A percentile compares a stretch with the other conserved stretches of the same genome.
phyloP scores from a whole-genome alignment of 1,140 invertebrate genomes.

The Brachystomella parvula region DNA sequence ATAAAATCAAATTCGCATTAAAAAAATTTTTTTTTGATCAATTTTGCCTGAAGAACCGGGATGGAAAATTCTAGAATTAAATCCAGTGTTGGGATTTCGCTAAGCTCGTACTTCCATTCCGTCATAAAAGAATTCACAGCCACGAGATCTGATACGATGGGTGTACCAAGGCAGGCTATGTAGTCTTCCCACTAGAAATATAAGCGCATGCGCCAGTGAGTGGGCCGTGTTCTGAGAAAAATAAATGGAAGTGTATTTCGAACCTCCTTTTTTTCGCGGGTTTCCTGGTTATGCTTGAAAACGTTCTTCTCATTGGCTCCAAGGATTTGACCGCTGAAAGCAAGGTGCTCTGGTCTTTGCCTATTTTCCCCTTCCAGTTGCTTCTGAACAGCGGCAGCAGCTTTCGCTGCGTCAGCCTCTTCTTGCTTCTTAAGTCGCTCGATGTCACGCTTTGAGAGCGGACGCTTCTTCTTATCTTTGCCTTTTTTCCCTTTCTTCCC shows the following conservation, averaged over 20 bases:
- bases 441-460: slow-evolving; percentile 17
- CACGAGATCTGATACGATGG: slow-evolving; percentile 22
- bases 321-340: slow-evolving; percentile 16
- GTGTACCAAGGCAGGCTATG: slow-evolving; percentile 22
- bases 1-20: not conserved
- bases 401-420: slow-evolving; percentile 17
- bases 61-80: slow-evolving; percentile 19
- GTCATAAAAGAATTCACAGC: slow-evolving; percentile 29
- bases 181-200: slow-evolving; percentile 25
- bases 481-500: not conserved
- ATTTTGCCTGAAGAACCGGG: slow-evolving; percentile 20
- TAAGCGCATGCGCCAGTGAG: not conserved
- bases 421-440: slow-evolving; percentile 21
- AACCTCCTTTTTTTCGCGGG: slow-evolving; percentile 14
- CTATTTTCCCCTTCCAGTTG: slow-evolving; percentile 18
- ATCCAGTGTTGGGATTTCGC: slow-evolving; percentile 8
- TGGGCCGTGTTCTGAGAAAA: not conserved
- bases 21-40: not conserved
- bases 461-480: slow-evolving; percentile 16
- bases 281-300: slow-evolving; percentile 6
- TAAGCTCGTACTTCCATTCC: slow-evolving; percentile 24
- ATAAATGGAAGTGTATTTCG: not conserved
- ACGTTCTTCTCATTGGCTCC: slow-evolving; percentile 18
- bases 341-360: slow-evolving; percentile 12
- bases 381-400: slow-evolving; percentile 9